A percentile compares a stretch with the other conserved stretches of the same genome.
Conservation (phyloP, 2,888 invertebrate species). For the Erebia palarica region DNA sequence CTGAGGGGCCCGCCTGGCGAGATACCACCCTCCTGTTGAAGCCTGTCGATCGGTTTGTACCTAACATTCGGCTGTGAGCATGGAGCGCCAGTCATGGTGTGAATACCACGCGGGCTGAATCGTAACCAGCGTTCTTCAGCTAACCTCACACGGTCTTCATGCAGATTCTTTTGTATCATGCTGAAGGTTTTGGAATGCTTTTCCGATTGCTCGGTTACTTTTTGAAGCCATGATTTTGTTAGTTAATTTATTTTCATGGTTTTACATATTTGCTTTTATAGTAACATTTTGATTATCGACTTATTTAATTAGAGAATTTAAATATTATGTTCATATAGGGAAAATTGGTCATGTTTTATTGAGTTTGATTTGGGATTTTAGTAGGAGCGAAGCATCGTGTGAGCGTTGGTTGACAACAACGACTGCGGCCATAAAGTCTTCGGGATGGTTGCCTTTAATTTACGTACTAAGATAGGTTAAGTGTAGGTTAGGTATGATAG, state of each 20-base stretch:
- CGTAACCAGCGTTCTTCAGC: slow-evolving; percentile 2
- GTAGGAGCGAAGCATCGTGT: background rate
- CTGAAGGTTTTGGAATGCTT: background rate
- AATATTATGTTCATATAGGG: background rate
- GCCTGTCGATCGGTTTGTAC: slow-evolving; percentile 1
- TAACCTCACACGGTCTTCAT: background rate
- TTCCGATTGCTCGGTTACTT: background rate
- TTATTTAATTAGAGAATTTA: slow-evolving; percentile 4
- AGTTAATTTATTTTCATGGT: background rate
- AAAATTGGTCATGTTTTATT: background rate
- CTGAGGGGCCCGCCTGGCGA: slow-evolving; percentile 39
- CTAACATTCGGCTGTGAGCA: slow-evolving; percentile 2
- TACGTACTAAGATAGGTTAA: background rate
- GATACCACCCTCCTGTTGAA: slow-evolving; percentile 40
- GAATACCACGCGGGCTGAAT: slow-evolving; percentile 15
- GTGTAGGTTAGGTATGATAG: too few species aligned
- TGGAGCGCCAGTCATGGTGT: slow-evolving; percentile 21
- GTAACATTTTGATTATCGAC: background rate
- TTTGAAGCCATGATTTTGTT: background rate
- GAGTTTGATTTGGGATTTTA: background rate
- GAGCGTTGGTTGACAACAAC: too few species aligned
- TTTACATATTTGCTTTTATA: background rate
- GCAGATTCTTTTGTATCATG: background rate
- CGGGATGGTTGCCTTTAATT: background rate
- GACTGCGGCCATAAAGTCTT: background rate